These are phyloP conservation scores for Glaucopsyche alexis DNA, from an alignment of 2,888 invertebrate genomes.

Conservation along the genomic window DNA sequence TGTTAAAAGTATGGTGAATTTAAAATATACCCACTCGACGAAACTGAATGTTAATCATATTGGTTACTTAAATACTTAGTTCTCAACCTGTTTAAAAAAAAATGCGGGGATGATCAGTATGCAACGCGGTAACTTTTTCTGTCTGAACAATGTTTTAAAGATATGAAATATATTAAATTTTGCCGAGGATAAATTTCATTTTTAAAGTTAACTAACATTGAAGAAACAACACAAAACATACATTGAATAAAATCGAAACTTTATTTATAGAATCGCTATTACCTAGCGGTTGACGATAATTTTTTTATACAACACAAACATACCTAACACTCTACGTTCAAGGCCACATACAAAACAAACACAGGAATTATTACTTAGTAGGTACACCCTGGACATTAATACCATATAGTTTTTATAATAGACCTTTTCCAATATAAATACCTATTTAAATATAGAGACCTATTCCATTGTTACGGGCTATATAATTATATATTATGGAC, in stretches of 20 bases:
- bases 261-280: constrained; percentile 12
- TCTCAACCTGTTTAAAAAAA: too few relatives aligned
- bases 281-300: background rate
- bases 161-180: too few relatives aligned
- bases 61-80: too few relatives aligned
- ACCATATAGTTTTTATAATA: background rate
- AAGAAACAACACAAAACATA: background rate
- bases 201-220: background rate
- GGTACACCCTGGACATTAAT: background rate
- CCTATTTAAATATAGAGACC: background rate
- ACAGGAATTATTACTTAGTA: background rate
- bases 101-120: too few relatives aligned
- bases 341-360: background rate
- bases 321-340: background rate
- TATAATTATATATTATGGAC: too few relatives aligned
- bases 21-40: too few relatives aligned
- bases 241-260: background rate
- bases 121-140: too few relatives aligned
- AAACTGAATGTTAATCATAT: too few relatives aligned
- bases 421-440: background rate
- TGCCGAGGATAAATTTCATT: too few relatives aligned
- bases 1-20: too few relatives aligned
- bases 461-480: background rate
- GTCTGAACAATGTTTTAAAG: too few relatives aligned
- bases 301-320: constrained; percentile 16